These are phyloP conservation scores for Diachasmimorpha longicaudata DNA, from an alignment of 1,140 invertebrate genomes.

Conservation along the genomic window DNA sequence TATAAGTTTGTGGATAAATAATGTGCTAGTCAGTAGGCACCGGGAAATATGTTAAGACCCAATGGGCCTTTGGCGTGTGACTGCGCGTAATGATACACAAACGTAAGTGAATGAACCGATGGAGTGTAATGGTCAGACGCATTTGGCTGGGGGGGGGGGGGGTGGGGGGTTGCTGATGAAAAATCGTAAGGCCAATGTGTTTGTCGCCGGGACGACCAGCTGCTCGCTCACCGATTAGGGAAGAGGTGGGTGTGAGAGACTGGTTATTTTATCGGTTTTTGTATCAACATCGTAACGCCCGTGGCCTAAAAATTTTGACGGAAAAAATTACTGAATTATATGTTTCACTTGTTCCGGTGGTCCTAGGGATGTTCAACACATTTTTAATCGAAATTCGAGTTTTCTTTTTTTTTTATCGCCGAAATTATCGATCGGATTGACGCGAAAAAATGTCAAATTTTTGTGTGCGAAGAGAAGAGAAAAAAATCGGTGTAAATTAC, in stretches of 20 bases:
- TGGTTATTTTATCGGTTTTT: not conserved
- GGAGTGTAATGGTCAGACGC: slow-evolving; percentile 9
- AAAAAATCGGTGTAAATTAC: too few species aligned
- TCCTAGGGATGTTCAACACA: too few species aligned
- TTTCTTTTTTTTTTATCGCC: too few species aligned
- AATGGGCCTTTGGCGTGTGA: not conserved
- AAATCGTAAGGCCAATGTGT: slow-evolving; percentile 22
- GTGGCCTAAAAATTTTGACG: not conserved
- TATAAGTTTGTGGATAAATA: not conserved
- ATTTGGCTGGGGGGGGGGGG: too few species aligned
- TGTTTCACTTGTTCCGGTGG: not conserved
- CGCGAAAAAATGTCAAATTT: too few species aligned
- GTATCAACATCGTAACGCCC: not conserved
- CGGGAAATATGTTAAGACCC: not conserved
- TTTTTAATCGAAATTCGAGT: too few species aligned
- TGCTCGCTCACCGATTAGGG: slow-evolving; percentile 33
- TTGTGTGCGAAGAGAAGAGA: too few species aligned
- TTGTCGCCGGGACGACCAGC: slow-evolving; percentile 33
- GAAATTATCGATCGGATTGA: too few species aligned
- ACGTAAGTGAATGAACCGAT: slow-evolving; percentile 21
- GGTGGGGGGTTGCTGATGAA: slow-evolving; percentile 31
- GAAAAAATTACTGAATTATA: not conserved
- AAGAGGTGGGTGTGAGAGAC: slow-evolving; percentile 31
- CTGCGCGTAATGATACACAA: not conserved
- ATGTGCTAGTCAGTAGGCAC: not conserved